Percentiles rank a stretch among this genome's conserved stretches.
Evolutionary conservation across 2,797 vertebrate genomes (phyloP).

Genomic region (Tokudaia tokunoshimensis): DNA sequence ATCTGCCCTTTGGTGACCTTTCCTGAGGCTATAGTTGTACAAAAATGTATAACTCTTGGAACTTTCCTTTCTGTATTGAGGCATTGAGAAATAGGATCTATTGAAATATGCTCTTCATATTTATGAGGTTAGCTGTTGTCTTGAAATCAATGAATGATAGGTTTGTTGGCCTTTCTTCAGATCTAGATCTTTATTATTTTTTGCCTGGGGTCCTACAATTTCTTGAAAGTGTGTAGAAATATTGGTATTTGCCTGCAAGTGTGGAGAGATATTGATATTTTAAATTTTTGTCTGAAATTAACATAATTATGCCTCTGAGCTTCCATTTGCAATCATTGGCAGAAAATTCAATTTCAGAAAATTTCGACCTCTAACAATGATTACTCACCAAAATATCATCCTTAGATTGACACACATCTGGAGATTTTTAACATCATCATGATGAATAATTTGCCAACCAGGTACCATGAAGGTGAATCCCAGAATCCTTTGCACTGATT

Average conservation of each 20-base stretch:
- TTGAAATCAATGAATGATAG: not conserved
- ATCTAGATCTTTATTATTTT: not conserved
- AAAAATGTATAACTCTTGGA: not conserved
- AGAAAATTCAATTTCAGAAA: slow-evolving; percentile 42
- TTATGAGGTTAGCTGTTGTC: not conserved
- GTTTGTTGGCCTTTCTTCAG: not conserved
- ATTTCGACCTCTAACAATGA: not conserved
- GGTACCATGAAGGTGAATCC: not conserved
- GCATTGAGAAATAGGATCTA: not conserved
- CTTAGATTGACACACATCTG: not conserved
- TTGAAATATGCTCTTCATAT: not conserved
- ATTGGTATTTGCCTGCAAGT: slow-evolving; percentile 18
- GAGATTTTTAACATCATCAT: not conserved
- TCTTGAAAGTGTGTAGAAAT: not conserved
- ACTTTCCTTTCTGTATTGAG: not conserved
- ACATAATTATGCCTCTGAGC: slow-evolving; percentile 29
- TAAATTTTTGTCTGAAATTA: not conserved
- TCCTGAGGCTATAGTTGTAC: not conserved
- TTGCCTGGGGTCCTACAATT: not conserved
- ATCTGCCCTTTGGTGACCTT: not conserved
- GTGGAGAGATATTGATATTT: slow-evolving; percentile 24
- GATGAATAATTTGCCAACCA: not conserved
- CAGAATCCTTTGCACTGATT: not conserved
- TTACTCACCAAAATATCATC: not conserved
- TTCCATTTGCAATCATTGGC: not conserved